A percentile compares a stretch with the other conserved stretches of the same genome.
These are phyloP conservation scores for Lagopus leucura DNA, from an alignment of 2,113 vertebrate species.

Conservation along the genomic window DNA sequence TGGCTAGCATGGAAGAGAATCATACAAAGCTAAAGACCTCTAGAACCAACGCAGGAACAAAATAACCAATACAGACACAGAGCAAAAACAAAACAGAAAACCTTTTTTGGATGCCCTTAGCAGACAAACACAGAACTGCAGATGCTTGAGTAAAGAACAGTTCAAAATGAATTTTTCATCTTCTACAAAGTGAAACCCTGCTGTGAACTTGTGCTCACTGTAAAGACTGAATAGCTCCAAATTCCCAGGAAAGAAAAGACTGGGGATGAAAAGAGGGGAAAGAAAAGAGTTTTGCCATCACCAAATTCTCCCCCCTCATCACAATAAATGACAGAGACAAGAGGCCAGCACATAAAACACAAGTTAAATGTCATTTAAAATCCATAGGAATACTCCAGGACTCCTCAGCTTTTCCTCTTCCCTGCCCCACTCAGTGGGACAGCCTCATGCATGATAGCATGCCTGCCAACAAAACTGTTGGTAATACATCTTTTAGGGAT, in stretches of 20 bases:
- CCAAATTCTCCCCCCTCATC: not conserved
- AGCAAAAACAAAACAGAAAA: not conserved
- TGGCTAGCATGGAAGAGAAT: not conserved
- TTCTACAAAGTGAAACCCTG: not conserved
- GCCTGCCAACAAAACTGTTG: not conserved
- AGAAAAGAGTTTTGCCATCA: not conserved
- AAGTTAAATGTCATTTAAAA: not conserved
- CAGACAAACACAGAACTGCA: not conserved
- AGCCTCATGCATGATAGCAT: not conserved
- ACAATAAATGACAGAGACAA: not conserved
- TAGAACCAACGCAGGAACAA: not conserved
- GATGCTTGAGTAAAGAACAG: not conserved
- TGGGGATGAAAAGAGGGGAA: not conserved
- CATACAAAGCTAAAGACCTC: not conserved
- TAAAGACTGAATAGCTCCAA: not conserved
- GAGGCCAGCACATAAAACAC: not conserved
- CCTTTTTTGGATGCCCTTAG: not conserved
- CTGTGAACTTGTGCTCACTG: not conserved
- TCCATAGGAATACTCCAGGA: not conserved
- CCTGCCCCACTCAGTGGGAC: fast-evolving
- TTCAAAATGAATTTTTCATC: not conserved
- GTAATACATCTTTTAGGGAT: not conserved
- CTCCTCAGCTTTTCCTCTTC: not conserved
- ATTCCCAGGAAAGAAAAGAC: not conserved
- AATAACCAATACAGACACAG: not conserved